These are phyloP conservation scores for Nannobrachium achirus DNA, from an alignment of 2,113 vertebrate genomes.

Conservation along the genomic window DNA sequence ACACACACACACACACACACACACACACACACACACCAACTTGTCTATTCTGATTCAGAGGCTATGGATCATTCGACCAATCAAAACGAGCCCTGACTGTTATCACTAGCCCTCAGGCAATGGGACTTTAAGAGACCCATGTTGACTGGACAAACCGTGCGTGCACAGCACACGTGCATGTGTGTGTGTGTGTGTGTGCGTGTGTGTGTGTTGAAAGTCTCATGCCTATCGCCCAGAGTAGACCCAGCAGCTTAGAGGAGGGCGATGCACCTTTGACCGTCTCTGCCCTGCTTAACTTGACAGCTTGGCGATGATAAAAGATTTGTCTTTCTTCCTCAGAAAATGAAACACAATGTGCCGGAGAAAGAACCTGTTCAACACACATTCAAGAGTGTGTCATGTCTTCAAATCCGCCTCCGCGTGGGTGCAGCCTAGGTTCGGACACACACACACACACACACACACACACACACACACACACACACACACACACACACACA, in stretches of 20 bases:
- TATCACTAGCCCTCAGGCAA: constrained; percentile 74
- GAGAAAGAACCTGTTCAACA: constrained; percentile 47
- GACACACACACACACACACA: constrained; percentile 26
- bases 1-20: constrained; percentile 27
- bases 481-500: neutral
- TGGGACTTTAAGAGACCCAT: constrained; percentile 52
- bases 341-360: constrained; percentile 53
- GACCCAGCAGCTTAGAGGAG: constrained; percentile 13
- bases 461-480: constrained; percentile 5
- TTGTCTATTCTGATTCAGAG: constrained; percentile 48
- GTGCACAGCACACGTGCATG: constrained; percentile 7
- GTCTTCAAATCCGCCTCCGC: constrained; percentile 57
- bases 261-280: constrained; percentile 44
- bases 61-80: constrained; percentile 51
- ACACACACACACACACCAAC: constrained; percentile 27
- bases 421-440: constrained; percentile 36
- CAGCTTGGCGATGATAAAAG: constrained; percentile 57
- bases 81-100: constrained; percentile 44
- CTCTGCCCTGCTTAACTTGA: constrained; percentile 42
- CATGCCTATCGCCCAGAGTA: neutral
- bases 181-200: neutral
- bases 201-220: neutral
- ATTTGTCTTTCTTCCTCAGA: constrained; percentile 52
- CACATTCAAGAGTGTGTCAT: constrained; percentile 51
- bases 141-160: constrained; percentile 29